Evolutionary conservation across 2,888 invertebrate genomes (phyloP).

Genomic region (Brachycybe producta): DNA sequence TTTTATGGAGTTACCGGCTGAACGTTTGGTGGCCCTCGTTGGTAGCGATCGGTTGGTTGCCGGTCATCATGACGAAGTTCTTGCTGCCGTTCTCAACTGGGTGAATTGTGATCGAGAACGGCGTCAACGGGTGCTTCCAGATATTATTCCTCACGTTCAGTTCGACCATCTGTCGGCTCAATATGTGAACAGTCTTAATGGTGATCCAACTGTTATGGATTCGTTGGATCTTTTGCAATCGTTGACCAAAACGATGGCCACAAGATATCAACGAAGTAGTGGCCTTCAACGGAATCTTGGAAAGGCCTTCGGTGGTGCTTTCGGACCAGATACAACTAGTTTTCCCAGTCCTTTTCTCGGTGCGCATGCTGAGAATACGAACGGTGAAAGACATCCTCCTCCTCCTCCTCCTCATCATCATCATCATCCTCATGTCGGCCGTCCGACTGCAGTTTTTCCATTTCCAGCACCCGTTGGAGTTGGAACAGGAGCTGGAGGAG

Average conservation of each 20-base stretch:
- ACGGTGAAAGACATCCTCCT: background rate
- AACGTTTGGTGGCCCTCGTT: slow-evolving; percentile 6
- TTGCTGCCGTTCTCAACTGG: slow-evolving; percentile 10
- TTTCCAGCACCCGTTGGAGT: no score
- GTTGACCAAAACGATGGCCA: slow-evolving; percentile 13
- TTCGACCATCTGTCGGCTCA: slow-evolving; percentile 12
- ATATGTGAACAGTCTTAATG: slow-evolving; percentile 11
- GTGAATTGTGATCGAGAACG: background rate
- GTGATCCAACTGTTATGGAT: slow-evolving; percentile 8
- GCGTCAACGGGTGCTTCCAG: slow-evolving; percentile 11
- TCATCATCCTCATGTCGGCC: no score
- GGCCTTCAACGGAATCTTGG: background rate
- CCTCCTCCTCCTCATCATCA: background rate
- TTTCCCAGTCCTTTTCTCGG: background rate
- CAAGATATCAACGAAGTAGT: slow-evolving; percentile 6
- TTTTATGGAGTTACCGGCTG: slow-evolving; percentile 10
- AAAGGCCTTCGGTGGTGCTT: background rate
- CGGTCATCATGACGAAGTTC: slow-evolving; percentile 7
- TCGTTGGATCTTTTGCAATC: slow-evolving; percentile 14
- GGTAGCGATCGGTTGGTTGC: slow-evolving; percentile 8
- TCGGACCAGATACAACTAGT: background rate
- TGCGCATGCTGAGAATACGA: background rate
- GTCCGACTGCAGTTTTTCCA: no score
- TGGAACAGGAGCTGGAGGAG: no score
- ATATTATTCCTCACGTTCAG: slow-evolving; percentile 14